Conservation (phyloP, 2,888 invertebrate genomes). For the Eupithecia tripunctaria region DNA sequence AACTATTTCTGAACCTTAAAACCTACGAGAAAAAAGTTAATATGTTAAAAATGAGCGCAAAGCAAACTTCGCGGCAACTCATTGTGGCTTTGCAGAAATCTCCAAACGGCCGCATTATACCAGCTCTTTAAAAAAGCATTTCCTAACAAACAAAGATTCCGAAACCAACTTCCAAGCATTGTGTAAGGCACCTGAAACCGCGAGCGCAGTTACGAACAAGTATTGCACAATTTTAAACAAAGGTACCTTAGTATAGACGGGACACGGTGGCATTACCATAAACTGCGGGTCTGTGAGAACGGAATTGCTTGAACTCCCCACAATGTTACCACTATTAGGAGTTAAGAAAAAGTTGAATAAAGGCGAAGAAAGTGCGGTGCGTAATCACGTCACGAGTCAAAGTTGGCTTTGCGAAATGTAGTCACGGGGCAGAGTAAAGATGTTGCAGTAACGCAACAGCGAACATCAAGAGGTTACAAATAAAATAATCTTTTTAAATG, state of each 20-base stretch:
- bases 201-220: slow-evolving; percentile 72
- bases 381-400: slow-evolving; percentile 63
- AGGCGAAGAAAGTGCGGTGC: slow-evolving; percentile 61
- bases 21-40: not conserved
- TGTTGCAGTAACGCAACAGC: slow-evolving; percentile 21
- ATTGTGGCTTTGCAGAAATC: slow-evolving; percentile 28
- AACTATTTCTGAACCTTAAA: not conserved
- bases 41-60: slow-evolving; percentile 15
- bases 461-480: not conserved
- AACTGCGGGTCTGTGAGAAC: slow-evolving; percentile 68
- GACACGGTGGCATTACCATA: slow-evolving; percentile 74
- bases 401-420: slow-evolving; percentile 49
- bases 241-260: slow-evolving; percentile 76
- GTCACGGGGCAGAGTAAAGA: slow-evolving; percentile 22
- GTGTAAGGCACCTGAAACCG: slow-evolving; percentile 73
- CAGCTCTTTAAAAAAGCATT: slow-evolving; percentile 43
- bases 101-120: slow-evolving; percentile 28
- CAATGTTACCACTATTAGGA: slow-evolving; percentile 73
- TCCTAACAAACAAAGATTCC: slow-evolving; percentile 70
- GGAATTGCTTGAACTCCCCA: slow-evolving; percentile 80
- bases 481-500: not conserved
- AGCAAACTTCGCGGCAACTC: slow-evolving; percentile 17
- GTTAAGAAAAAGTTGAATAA: slow-evolving; percentile 78
- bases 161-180: slow-evolving; percentile 69
- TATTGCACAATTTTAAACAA: slow-evolving; percentile 80